A percentile compares a stretch with the other conserved stretches of the same genome.
Evolutionary conservation across 2,888 invertebrate species (phyloP).

Genomic region (Laothoe populi): DNA sequence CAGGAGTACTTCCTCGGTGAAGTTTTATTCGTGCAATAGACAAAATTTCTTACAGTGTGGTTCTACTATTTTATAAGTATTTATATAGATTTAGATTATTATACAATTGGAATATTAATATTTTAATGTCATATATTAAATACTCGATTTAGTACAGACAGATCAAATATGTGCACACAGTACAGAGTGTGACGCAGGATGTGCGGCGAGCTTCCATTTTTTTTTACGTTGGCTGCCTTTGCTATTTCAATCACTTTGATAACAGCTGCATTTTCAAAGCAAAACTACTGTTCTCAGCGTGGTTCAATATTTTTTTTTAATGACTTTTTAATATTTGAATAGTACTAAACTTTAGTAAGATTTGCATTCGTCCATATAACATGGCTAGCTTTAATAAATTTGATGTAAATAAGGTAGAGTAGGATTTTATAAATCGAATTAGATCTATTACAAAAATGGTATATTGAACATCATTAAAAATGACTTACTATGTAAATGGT

Average conservation of each 20-base stretch:
- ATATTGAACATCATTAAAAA: not conserved
- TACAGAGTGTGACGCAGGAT: not conserved
- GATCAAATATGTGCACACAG: not conserved
- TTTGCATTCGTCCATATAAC: not conserved
- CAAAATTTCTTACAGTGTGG: too few species aligned
- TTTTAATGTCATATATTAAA: too few species aligned
- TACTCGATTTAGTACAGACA: too few species aligned
- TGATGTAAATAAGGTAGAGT: not conserved
- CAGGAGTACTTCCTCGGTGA: too few species aligned
- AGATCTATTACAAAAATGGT: not conserved
- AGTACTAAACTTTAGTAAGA: too few species aligned
- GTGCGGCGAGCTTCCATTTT: slow-evolving; percentile 10
- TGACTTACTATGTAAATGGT: not conserved
- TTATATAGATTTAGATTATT: not conserved
- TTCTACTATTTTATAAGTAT: too few species aligned
- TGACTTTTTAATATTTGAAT: slow-evolving; percentile 3
- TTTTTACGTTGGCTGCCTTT: not conserved
- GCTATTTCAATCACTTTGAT: slow-evolving; percentile 20
- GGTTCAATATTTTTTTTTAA: not conserved
- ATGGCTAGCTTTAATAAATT: not conserved
- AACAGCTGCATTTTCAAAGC: slow-evolving; percentile 11
- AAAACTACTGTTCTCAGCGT: not conserved
- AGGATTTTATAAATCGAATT: not conserved
- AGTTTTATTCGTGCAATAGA: too few species aligned
- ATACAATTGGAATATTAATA: not conserved